Evolutionary conservation across 1,140 invertebrate genomes (phyloP), one percentile per base, ranked within the genome.

Genomic region (Atta colombica): DNA sequence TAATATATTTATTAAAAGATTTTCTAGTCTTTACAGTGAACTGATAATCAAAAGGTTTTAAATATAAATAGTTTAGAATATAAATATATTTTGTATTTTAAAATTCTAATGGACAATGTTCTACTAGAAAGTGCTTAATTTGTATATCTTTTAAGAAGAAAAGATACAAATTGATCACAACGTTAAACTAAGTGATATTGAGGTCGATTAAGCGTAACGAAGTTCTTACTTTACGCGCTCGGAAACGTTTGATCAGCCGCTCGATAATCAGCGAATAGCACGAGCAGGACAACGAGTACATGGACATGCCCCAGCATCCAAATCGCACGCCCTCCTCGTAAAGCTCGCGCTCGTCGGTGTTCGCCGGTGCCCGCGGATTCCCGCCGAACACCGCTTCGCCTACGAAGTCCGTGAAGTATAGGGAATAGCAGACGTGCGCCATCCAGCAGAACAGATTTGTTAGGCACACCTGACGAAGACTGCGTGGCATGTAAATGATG

Each of bases 371-470:
- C 96, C 96, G 97, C 31, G 98, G 99, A 96, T 99, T 97, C 0
- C 98, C 98, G n/a, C 96, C 96, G 93, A 98, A 99, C n/a, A 99
- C 98, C 45, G 98, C 97, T 95, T 99, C 98, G 0, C 98, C 99
- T 7, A 99, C 99, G 94, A 99, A 99, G 95, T 99, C 99, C 0
- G 99, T 99, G 93, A 99, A 99, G 94, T 99, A 99, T 0, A 99
- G 95, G 0, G 99, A 99, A 93, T 99, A 99, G 94, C 98, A 99
- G 2, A 99, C 98, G 80, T 99, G 98, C 0, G 98, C 98, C 98
- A 99, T 99, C 99, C 99, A 99, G 93, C 98, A 99, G 94, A 99
- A 99, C 0, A 99, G 96, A 96, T 99, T 99, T 0, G 99, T 99
- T 3, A 99, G 87, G 92, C 99, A 99, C 1, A 99, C 96, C 89